Base-by-base conservation (phyloP, 1,140 invertebrate species). In the Globodera rostochiensis region DNA sequence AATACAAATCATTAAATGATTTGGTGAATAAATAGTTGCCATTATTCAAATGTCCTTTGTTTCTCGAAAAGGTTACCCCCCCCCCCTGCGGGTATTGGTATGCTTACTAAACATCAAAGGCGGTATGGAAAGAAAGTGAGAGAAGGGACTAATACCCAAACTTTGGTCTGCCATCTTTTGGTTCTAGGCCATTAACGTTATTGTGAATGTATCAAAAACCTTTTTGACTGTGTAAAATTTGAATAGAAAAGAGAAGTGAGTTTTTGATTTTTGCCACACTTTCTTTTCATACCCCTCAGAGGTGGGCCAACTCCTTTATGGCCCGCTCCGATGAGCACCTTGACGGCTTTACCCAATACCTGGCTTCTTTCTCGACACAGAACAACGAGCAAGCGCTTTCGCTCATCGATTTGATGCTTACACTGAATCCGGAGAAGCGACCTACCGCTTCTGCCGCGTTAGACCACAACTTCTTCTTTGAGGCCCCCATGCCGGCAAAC, bases 401-500 rank as follows among this genome's bases (percentile, higher is more conserved):
- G 90, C 91, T 99, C 21, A 90, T 99, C 0, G 97, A 99, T 88
- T 96, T 95, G 90, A 91, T 99, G 7, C 90, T 99, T 8, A 94
- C 94, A 25, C 91, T 99, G 25, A 95, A 98, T 91, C 97, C 97
- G 0, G 93, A 93, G 1, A 96, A 96, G 90, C 91, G 98, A 84
- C 93, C 93, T 50, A 95, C 98, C 90, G 94, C 95, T 0, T 96
- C 98, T 88, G 94, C 94, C 1, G 96, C 96, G 0, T 89, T 99
- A 1, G 97, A 98, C 92, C 96, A 98, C 87, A 96, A 98, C 88
- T 98, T 98, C 90, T 99, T 98, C 90, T 98, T 96, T 95, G 95
- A 94, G 2, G 96, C 97, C 90, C 97, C 97, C 49, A 94, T 96
- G 93, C 96, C 96, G 0, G 67, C 36, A 19, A 82, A 78, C 36